Evolutionary conservation across 2,888 invertebrate species (phyloP).

Genomic region (Tenthredo livida): DNA sequence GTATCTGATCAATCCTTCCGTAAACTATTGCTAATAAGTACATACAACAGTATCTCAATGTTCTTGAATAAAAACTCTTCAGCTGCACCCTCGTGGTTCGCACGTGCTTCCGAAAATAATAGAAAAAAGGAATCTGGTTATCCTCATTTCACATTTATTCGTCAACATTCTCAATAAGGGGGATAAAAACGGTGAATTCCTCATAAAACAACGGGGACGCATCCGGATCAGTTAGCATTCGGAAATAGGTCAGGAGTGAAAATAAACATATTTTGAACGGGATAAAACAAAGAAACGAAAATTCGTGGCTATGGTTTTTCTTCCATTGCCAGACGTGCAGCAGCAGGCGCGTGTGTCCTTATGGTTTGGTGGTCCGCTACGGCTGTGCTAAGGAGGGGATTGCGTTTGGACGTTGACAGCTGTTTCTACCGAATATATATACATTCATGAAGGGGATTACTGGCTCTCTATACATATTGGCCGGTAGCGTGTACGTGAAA

Average conservation of each 20-base stretch:
- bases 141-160: neutral
- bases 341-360: conserved; percentile 30
- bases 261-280: neutral
- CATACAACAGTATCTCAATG: neutral
- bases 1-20: neutral
- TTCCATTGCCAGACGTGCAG: neutral
- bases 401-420: conserved; percentile 44
- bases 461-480: neutral
- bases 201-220: neutral
- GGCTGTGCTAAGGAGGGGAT: conserved; percentile 18
- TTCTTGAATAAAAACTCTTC: neutral
- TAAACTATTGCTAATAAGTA: neutral
- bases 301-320: neutral
- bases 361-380: conserved; percentile 25
- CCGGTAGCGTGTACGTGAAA: neutral
- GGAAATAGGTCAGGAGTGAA: neutral
- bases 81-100: neutral
- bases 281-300: neutral
- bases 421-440: conserved; percentile 36
- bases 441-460: neutral
- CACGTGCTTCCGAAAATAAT: neutral
- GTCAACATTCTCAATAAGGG: neutral
- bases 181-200: neutral
- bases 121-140: neutral
- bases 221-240: neutral